These are phyloP conservation scores for Neoarius graeffei DNA, from an alignment of 2,113 vertebrate genomes.

Conservation along the genomic window DNA sequence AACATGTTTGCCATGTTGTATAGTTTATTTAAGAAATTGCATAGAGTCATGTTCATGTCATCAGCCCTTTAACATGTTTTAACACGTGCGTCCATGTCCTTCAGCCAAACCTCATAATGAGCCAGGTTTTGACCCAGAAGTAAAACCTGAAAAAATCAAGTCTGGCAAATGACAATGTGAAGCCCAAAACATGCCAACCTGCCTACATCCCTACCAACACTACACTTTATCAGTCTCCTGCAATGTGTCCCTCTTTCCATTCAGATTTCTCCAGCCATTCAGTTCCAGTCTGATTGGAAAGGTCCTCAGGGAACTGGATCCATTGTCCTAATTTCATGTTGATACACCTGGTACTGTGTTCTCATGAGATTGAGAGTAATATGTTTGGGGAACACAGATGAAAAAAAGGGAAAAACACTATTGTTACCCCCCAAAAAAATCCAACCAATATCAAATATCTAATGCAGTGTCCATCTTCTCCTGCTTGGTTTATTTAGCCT, in stretches of 20 bases:
- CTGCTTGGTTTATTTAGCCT: background rate
- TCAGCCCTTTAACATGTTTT: background rate
- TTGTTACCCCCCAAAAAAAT: conserved; percentile 25
- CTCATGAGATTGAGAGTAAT: conserved; percentile 17
- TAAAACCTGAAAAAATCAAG: background rate
- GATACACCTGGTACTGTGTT: conserved; percentile 40
- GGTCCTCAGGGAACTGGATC: conserved; percentile 15
- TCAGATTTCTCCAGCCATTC: conserved; percentile 27
- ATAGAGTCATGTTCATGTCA: too few species aligned
- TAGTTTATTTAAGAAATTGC: too few species aligned
- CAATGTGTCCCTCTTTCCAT: conserved; percentile 13
- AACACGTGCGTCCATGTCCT: background rate
- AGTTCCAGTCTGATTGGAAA: conserved; percentile 35
- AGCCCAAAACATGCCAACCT: conserved; percentile 3
- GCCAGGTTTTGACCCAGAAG: conserved; percentile 5
- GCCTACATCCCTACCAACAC: background rate
- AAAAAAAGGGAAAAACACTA: background rate
- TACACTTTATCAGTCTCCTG: conserved; percentile 36
- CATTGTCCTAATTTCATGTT: conserved; percentile 33
- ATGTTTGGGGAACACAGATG: conserved; percentile 1
- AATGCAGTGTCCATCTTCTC: background rate
- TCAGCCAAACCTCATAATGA: background rate
- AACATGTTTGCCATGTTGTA: too few species aligned
- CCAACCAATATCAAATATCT: conserved; percentile 5
- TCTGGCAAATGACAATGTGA: conserved; percentile 13